phyloP scores from a whole-genome alignment of 1,140 invertebrate species.

The Lordiphosa collinella region DNA sequence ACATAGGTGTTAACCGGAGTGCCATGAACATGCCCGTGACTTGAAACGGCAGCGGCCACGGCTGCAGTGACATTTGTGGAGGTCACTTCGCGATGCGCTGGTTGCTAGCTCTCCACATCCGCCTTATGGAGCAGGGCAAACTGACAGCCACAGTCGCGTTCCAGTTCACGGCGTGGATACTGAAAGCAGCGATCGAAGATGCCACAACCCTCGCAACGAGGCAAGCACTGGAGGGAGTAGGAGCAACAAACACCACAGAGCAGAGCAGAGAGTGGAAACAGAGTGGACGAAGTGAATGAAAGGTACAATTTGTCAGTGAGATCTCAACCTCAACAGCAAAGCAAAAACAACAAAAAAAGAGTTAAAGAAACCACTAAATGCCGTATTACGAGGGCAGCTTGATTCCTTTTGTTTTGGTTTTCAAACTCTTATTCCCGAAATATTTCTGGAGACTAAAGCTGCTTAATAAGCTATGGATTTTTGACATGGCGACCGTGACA shows the following conservation, averaged over 20 bases:
- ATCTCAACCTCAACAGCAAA: conserved; percentile 63
- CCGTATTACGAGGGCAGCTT: no score
- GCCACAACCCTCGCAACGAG: conserved; percentile 86
- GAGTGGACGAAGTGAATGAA: conserved; percentile 46
- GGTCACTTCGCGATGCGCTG: conserved; percentile 64
- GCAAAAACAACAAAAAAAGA: conserved; percentile 47
- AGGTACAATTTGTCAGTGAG: conserved; percentile 68
- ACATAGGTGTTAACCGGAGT: conserved; percentile 75
- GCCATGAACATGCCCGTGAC: conserved; percentile 40
- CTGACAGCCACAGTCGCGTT: conserved; percentile 92
- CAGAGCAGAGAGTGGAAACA: conserved; percentile 26
- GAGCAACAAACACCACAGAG: conserved; percentile 7
- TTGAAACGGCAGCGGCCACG: conserved; percentile 33
- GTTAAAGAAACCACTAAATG: conserved; percentile 22
- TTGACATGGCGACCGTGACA: no score
- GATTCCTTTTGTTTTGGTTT: no score
- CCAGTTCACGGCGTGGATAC: conserved; percentile 86
- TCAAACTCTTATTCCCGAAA: no score
- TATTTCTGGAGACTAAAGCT: no score
- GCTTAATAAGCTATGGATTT: no score
- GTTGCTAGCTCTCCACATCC: conserved; percentile 83
- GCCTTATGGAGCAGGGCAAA: conserved; percentile 91
- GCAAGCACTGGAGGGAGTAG: conserved; percentile 61
- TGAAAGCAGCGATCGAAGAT: conserved; percentile 91
- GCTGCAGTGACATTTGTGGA: conserved; percentile 47